These are phyloP conservation scores for Embidobia sp. DNA, from an alignment of 2,888 invertebrate species.

Conservation along the genomic window DNA sequence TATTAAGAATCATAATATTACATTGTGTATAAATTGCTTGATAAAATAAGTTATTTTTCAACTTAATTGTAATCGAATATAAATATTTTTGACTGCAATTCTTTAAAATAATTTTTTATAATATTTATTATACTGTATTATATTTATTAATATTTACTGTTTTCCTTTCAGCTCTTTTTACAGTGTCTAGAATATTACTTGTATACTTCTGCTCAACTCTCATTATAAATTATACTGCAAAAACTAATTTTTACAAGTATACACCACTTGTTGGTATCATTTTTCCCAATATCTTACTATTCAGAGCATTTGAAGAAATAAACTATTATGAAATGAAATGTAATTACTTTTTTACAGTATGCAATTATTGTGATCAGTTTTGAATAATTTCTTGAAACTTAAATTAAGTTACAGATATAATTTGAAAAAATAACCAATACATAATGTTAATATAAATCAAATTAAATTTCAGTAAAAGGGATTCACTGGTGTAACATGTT, in stretches of 20 bases:
- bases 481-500: constrained; percentile 82
- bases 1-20: too few species aligned
- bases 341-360: constrained; percentile 59
- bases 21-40: too few species aligned
- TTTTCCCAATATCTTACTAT: constrained; percentile 75
- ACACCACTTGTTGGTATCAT: constrained; percentile 74
- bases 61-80: too few species aligned
- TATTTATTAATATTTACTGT: not conserved
- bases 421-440: too few species aligned
- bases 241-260: constrained; percentile 56
- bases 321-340: constrained; percentile 75
- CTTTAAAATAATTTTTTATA: not conserved
- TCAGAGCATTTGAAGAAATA: constrained; percentile 75
- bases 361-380: not conserved
- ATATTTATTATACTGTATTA: not conserved
- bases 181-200: constrained; percentile 64
- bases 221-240: constrained; percentile 67
- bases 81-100: not conserved
- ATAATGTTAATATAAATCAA: not conserved
- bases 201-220: constrained; percentile 66
- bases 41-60: too few species aligned
- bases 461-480: constrained; percentile 79
- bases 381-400: not conserved
- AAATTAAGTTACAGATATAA: not conserved
- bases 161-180: constrained; percentile 64